Base-by-base conservation (phyloP, 2,113 vertebrate genomes). In the Agelaius phoeniceus region DNA sequence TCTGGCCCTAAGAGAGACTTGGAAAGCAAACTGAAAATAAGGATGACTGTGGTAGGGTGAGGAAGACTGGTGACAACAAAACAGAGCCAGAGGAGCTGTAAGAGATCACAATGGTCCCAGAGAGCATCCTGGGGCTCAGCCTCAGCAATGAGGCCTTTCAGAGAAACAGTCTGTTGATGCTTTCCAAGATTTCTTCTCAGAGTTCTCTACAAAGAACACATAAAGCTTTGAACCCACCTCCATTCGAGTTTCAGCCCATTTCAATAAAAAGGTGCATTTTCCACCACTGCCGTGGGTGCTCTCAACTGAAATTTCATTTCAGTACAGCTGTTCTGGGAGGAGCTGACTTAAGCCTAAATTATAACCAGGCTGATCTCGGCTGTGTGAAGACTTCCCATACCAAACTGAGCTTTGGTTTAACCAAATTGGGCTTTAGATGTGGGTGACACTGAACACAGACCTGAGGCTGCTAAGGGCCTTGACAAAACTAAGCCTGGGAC, bases 101-200 rank as follows among this genome's bases (percentile, higher is more conserved):
- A 17, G 69, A 48, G 58, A 58, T 11, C 21, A 11, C 0, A 0
- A 10, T 0, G 20, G 43, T 35, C 51, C 78, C 65, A 27, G 0
- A 4, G 26, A 44, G 54, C 63, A 37, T 12, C 63, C 43, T 31
- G 15, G 69, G 41, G 39, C 52, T 43, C 10, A 0, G 14, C 66
- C 46, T 58, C 43, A 66, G 39, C 0, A 0, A 15, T 0, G 3
- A 63, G 39, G 48, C 48, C 2, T 28, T 62, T 2, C 7, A 71
- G 11, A 80, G 31, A 84, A 48, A 41, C 41, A 30, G 12, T 8
- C 35, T 63, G 7, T 3, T 16, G 39, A 87, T 5, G 15, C 62
- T 79, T 87, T 58, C 75, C 85, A 79, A 67, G 52, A 35, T 67
- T 91, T 67, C 69, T 92, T 92, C 75, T 85, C 62, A 63, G 79